Percentiles rank a stretch among this genome's conserved stretches.
phyloP scores from a whole-genome alignment of 2,797 vertebrate genomes.

The Myotis myotis region DNA sequence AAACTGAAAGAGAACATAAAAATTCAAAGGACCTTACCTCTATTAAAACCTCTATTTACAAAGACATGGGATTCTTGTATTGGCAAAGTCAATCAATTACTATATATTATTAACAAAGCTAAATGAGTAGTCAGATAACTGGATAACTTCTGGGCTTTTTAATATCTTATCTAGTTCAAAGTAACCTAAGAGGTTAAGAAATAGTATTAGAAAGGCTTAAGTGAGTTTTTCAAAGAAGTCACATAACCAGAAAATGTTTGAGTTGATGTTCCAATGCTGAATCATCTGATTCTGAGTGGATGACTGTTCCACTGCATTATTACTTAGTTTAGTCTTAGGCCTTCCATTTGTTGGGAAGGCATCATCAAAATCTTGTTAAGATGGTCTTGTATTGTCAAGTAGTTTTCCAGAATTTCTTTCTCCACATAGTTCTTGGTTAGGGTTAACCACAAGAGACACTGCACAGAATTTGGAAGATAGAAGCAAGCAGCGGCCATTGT shows the following conservation, averaged over 20 bases:
- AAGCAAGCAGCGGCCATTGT: not conserved
- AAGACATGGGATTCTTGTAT: not conserved
- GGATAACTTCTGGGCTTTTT: not conserved
- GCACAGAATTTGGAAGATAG: not conserved
- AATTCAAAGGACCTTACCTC: constrained; percentile 31
- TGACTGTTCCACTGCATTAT: not conserved
- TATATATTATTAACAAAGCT: not conserved
- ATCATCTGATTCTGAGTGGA: not conserved
- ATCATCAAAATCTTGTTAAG: not conserved
- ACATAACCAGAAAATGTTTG: not conserved
- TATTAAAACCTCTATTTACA: constrained; percentile 37
- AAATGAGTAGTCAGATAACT: not conserved
- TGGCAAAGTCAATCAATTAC: not conserved
- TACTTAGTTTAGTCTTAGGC: not conserved
- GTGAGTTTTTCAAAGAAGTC: not conserved
- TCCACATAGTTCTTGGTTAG: not conserved
- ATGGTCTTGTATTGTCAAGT: not conserved
- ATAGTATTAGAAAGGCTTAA: not conserved
- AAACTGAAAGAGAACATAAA: constrained; percentile 33
- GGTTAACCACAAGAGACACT: not conserved
- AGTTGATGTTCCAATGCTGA: not conserved
- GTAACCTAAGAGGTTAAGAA: not conserved
- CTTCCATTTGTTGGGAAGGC: not conserved
- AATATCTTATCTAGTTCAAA: constrained; percentile 11
- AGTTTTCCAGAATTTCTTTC: not conserved